These are phyloP conservation scores for Drosophila kanekoi DNA, from an alignment of 2,888 invertebrate genomes.

Conservation along the genomic window DNA sequence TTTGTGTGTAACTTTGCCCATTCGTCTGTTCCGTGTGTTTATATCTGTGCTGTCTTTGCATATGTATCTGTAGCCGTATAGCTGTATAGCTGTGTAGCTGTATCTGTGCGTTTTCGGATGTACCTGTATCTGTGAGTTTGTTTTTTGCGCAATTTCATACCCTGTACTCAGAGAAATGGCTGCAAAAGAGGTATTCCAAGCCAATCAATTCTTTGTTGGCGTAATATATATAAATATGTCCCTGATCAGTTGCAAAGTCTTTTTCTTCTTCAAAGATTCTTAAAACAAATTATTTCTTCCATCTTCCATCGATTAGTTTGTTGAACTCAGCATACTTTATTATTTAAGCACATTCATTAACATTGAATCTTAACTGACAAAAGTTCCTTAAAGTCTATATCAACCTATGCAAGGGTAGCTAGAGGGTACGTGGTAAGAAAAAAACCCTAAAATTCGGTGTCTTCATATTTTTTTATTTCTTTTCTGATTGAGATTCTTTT, in stretches of 20 bases:
- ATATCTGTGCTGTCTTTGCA: constrained; percentile 37
- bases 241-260: no score
- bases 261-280: no score
- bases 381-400: no score
- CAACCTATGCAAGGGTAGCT: no score
- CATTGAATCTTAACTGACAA: no score
- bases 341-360: no score
- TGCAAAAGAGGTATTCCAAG: neutral
- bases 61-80: constrained; percentile 21
- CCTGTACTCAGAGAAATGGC: constrained; percentile 1
- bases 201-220: neutral
- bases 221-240: no score
- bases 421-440: neutral
- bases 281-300: no score
- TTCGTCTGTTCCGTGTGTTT: constrained; percentile 51
- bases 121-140: constrained; percentile 20
- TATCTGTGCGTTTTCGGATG: constrained; percentile 16
- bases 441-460: no score
- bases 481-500: constrained; percentile 15
- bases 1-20: constrained; percentile 75
- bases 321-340: no score
- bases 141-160: constrained; percentile 12
- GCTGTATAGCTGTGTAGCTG: constrained; percentile 6
- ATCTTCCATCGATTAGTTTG: no score
- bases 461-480: neutral